Conservation (phyloP, 2,797 vertebrate species). For the Myotis planiceps region DNA sequence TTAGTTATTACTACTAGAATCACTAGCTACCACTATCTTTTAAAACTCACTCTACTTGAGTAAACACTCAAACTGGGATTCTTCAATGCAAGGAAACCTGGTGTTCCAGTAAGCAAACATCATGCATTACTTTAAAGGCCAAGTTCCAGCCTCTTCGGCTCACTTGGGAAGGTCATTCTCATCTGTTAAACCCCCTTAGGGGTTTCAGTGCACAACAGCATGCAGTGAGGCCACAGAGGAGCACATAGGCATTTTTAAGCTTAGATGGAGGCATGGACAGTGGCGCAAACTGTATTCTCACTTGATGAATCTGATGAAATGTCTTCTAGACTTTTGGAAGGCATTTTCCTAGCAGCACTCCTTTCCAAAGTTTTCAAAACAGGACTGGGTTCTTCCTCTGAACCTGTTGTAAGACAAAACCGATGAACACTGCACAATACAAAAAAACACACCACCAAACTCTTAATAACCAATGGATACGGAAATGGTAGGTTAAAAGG, state of each 20-base stretch:
- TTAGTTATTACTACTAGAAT: background rate
- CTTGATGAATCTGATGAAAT: constrained; percentile 90
- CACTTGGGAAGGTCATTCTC: background rate
- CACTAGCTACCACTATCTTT: background rate
- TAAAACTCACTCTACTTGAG: background rate
- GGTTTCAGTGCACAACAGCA: background rate
- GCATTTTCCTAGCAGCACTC: constrained; percentile 88
- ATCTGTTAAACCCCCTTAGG: background rate
- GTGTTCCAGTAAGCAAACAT: background rate
- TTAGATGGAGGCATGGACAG: constrained; percentile 54
- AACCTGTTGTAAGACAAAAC: constrained; percentile 90
- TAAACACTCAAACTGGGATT: constrained; percentile 22
- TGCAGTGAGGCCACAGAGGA: constrained; percentile 59
- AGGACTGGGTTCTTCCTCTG: constrained; percentile 87
- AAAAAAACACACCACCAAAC: background rate
- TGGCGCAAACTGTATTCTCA: constrained; percentile 87
- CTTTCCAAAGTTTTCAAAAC: constrained; percentile 89
- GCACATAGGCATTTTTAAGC: constrained; percentile 47
- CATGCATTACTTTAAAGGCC: background rate
- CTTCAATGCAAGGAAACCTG: constrained; percentile 6
- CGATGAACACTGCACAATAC: constrained; percentile 85
- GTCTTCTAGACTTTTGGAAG: constrained; percentile 94
- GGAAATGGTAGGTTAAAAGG: background rate
- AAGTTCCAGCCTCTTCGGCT: background rate
- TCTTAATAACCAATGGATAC: background rate